Conservation (phyloP, 1,140 invertebrate species). For the Dendroctonus ponderosae region DNA sequence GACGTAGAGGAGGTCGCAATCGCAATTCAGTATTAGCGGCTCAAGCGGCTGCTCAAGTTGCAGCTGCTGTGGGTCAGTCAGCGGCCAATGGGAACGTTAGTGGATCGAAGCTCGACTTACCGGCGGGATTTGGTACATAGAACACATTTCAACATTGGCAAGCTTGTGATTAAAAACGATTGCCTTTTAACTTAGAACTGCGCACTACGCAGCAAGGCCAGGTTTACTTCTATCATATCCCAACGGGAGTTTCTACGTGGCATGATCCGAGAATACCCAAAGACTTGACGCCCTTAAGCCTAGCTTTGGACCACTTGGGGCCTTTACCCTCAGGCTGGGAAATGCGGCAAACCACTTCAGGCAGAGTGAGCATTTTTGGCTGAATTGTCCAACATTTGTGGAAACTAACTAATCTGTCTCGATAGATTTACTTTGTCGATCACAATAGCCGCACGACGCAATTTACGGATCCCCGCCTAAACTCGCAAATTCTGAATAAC, state of each 20-base stretch:
- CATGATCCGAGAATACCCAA: conserved; percentile 86
- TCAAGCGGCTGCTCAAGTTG: conserved; percentile 11
- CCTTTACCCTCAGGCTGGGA: conserved; percentile 94
- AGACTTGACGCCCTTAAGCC: conserved; percentile 68
- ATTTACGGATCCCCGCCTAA: conserved; percentile 87
- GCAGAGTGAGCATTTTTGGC: conserved; percentile 54
- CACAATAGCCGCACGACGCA: conserved; percentile 96
- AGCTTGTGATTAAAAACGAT: neutral
- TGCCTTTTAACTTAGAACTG: conserved; percentile 65
- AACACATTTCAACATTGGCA: conserved; percentile 1
- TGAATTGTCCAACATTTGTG: neutral
- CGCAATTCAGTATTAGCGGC: conserved; percentile 36
- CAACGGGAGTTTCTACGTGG: conserved; percentile 91
- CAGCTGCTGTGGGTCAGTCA: conserved; percentile 18
- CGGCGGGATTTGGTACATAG: conserved; percentile 78
- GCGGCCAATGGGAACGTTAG: conserved; percentile 13
- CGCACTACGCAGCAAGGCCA: conserved; percentile 94
- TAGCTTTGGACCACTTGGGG: conserved; percentile 67
- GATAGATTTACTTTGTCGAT: conserved; percentile 86
- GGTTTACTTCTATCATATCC: conserved; percentile 93
- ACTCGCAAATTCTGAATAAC: conserved; percentile 63
- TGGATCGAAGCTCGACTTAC: conserved; percentile 64
- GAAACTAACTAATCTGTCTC: conserved; percentile 5
- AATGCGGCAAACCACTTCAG: conserved; percentile 83
- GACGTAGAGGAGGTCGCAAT: conserved; percentile 42